Evolutionary conservation across 2,888 invertebrate species (phyloP).

Genomic region (Megastigmus dorsalis): DNA sequence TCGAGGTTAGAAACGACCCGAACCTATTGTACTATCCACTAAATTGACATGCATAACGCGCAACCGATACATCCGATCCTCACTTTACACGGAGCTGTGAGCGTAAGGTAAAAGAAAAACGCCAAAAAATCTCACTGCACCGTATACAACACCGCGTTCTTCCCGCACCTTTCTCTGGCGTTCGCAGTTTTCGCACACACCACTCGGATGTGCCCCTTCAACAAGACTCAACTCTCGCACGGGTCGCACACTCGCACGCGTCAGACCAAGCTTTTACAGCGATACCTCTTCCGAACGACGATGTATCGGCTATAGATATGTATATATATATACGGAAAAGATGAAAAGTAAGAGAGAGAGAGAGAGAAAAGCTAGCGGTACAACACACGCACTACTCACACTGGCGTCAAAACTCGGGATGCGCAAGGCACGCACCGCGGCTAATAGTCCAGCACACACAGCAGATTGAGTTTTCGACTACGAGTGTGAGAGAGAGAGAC

Average conservation of each 20-base stretch:
- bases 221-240: neutral
- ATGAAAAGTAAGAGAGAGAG: no score
- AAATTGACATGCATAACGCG: neutral
- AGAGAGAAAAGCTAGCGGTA: neutral
- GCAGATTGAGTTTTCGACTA: neutral
- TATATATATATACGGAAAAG: no score
- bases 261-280: no score
- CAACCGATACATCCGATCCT: neutral
- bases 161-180: neutral
- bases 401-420: neutral
- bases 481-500: neutral
- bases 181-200: no score
- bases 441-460: neutral
- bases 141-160: no score
- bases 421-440: neutral
- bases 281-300: no score
- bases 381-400: no score
- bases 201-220: no score
- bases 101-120: neutral
- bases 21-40: neutral
- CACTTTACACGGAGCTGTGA: neutral
- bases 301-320: no score
- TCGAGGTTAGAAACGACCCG: conserved; percentile 33
- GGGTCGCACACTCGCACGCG: neutral
- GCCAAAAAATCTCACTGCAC: no score